A percentile compares a stretch with the other conserved stretches of the same genome.
These are phyloP conservation scores for Sus cebifrons DNA, from an alignment of 2,797 vertebrate species.

Conservation along the genomic window DNA sequence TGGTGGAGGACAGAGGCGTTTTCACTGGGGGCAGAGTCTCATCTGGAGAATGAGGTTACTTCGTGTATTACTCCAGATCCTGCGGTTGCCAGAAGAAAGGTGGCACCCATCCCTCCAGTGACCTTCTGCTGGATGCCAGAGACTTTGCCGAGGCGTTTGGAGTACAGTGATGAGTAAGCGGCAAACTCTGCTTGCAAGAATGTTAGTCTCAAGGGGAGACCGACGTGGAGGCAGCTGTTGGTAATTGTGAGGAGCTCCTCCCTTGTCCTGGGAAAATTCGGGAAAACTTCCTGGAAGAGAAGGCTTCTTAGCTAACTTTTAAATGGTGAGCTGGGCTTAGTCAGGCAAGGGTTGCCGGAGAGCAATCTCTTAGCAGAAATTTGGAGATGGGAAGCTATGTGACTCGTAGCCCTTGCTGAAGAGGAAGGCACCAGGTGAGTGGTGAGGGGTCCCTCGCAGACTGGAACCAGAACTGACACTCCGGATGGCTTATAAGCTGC, in stretches of 20 bases:
- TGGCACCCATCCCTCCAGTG: too few relatives aligned
- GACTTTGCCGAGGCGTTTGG: background rate
- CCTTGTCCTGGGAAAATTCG: background rate
- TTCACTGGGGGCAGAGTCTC: background rate
- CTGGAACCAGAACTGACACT: background rate
- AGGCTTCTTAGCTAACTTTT: background rate
- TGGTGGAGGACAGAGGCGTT: background rate
- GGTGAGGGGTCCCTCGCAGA: background rate
- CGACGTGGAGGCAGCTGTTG: background rate
- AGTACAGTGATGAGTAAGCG: background rate
- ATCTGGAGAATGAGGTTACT: background rate
- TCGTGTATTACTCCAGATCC: too few relatives aligned
- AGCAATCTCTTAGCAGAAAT: background rate
- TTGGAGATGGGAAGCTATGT: background rate
- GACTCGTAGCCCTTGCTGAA: background rate
- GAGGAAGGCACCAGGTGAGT: background rate
- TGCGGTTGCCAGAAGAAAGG: too few relatives aligned
- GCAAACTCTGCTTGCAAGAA: background rate
- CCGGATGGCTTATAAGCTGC: background rate
- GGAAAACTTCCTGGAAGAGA: background rate
- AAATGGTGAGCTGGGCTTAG: background rate
- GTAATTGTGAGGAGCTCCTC: background rate
- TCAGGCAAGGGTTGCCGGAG: background rate
- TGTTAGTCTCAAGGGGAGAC: background rate
- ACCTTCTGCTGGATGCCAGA: background rate